Evolutionary conservation across 2,888 invertebrate genomes (phyloP).

Genomic region (Xestia xanthographa): DNA sequence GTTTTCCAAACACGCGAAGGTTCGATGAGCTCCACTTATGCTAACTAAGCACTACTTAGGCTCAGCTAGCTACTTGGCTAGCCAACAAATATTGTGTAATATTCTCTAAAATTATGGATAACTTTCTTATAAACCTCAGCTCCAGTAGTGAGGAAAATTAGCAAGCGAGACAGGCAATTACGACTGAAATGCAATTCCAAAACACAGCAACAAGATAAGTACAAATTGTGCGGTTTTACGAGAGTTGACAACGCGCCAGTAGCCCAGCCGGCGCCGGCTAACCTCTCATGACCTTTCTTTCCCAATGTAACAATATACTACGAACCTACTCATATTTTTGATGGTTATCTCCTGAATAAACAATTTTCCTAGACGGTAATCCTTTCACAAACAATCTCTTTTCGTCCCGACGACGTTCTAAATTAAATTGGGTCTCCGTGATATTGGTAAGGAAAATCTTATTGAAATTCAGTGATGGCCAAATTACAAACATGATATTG

Average conservation of each 20-base stretch:
- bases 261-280: constrained; percentile 72
- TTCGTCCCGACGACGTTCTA: neutral
- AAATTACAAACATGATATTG: constrained; percentile 11
- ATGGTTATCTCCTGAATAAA: constrained; percentile 36
- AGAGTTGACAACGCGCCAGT: constrained; percentile 70
- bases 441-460: neutral
- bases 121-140: neutral
- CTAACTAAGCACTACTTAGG: neutral
- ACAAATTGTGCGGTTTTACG: constrained; percentile 38
- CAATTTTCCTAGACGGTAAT: constrained; percentile 11
- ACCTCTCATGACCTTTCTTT: constrained; percentile 69
- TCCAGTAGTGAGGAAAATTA: neutral
- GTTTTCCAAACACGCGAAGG: neutral
- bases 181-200: constrained; percentile 21
- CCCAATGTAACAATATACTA: constrained; percentile 41
- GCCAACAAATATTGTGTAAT: neutral
- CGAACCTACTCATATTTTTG: constrained; percentile 15
- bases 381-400: neutral
- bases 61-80: neutral
- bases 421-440: constrained; percentile 4
- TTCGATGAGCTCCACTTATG: constrained; percentile 13
- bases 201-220: constrained; percentile 16
- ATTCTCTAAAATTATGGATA: neutral
- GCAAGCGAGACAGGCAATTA: neutral
- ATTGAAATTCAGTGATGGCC: constrained; percentile 2